Evolutionary conservation across 2,888 invertebrate genomes (phyloP), one percentile per base, ranked within the genome.

Genomic region (Coremacera marginata): DNA sequence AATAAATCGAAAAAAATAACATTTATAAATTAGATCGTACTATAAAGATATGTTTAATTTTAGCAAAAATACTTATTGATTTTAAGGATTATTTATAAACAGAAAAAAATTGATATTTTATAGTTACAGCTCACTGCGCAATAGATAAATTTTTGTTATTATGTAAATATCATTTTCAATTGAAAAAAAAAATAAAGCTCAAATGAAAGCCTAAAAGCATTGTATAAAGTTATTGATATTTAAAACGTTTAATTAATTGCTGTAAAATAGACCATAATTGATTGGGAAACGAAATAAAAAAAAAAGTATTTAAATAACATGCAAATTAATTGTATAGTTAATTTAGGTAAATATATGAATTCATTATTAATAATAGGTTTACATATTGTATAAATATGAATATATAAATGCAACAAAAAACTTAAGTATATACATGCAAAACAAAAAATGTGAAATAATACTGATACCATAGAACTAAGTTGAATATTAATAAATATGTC

Each of bases 401-500:
- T 60, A 37, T 31, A 31, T 25, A 34, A 37, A 57, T 16, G 14
- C 16, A 55, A 9, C 31, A 71, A 57, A 37, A 70, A 16, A 9
- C 22, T 34, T 14, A 44, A 37, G 3, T 34, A 11, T 57, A 31
- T 71, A 57, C n/a, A 70, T 70, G 60, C 34, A 70, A 70, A 11
- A 51, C 14, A 14, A 27, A 27, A 70, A 22, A 70, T 57, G n/a
- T 49, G 31, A 22, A 14, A 11, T 51, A 37, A 22, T 71, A 19
- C 44, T 63, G 34, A 63, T 62, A 63, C 63, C 14, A 63, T 63
- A 63, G 5, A n/a, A 63, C 8, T 19, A 55, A 55, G 22, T 3
- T 55, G 9, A 55, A 19, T 19, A n/a, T 19, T 2, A 63, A 63
- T 63, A 63, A 63, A 63, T 63, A 63, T 63, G 63, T 63, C 63